Percentiles rank a stretch among this genome's conserved stretches.
phyloP scores from a whole-genome alignment of 2,797 vertebrate species.

The Vipera latastei region DNA sequence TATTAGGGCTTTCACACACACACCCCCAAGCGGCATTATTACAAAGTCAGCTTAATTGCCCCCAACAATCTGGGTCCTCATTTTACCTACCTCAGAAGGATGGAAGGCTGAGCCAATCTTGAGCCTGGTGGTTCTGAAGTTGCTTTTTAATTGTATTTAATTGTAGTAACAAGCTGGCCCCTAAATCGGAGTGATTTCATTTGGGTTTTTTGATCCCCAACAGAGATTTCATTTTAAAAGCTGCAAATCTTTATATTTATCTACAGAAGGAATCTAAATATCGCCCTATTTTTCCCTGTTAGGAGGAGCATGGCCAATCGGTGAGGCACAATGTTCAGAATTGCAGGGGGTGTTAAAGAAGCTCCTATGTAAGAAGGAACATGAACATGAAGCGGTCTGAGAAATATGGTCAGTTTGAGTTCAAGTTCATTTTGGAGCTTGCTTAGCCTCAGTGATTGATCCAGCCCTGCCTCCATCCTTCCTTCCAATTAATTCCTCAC shows the following conservation, averaged over 20 bases:
- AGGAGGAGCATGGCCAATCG: background rate
- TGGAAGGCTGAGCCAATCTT: no score
- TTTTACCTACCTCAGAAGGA: no score
- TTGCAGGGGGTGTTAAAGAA: background rate
- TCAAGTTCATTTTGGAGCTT: background rate
- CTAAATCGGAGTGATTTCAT: background rate
- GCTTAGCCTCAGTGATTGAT: background rate
- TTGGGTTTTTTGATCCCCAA: background rate
- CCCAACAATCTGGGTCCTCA: no score
- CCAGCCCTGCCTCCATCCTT: background rate
- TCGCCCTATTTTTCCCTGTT: background rate
- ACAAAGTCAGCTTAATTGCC: no score
- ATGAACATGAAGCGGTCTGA: background rate
- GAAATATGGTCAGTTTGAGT: background rate
- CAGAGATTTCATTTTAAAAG: background rate
- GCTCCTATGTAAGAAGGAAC: background rate
- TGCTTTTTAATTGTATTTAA: background rate
- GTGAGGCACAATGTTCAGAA: background rate
- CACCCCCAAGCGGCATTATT: no score
- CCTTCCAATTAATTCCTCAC: background rate
- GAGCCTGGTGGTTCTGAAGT: background rate
- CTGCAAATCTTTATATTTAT: background rate
- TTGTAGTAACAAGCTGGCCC: background rate
- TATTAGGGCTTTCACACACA: no score
- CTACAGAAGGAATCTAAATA: background rate